Conservation (phyloP, 2,113 vertebrate species). For the Sula dactylatra region DNA sequence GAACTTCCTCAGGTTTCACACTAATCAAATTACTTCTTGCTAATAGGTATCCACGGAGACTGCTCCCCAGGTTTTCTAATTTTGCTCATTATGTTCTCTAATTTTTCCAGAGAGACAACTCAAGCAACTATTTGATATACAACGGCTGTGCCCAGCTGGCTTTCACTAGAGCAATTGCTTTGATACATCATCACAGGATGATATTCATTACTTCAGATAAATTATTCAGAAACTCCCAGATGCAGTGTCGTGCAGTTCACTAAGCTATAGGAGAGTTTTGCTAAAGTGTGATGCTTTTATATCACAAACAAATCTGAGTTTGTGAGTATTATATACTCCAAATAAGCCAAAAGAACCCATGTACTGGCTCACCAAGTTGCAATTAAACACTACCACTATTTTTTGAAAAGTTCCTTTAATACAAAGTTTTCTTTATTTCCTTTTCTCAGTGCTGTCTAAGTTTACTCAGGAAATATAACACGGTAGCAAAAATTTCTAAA, state of each 20-base stretch:
- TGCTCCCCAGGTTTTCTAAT: conserved; percentile 37
- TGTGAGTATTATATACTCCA: not conserved
- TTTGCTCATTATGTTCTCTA: conserved; percentile 63
- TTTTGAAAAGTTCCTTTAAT: not conserved
- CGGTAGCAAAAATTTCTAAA: not conserved
- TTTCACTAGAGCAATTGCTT: conserved; percentile 46
- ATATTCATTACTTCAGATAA: conserved; percentile 60
- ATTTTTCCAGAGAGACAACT: conserved; percentile 59
- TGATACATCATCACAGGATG: conserved; percentile 51
- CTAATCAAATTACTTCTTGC: conserved; percentile 18
- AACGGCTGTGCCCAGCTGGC: conserved; percentile 34
- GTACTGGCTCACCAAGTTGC: not conserved
- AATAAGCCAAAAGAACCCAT: not conserved
- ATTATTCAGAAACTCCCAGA: conserved; percentile 62
- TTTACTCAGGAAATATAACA: not conserved
- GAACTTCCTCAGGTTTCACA: conserved; percentile 6
- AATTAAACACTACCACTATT: not conserved
- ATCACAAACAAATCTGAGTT: not conserved
- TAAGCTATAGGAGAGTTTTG: not conserved
- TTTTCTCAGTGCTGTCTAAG: not conserved
- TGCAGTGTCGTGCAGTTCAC: conserved; percentile 21
- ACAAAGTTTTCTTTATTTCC: not conserved
- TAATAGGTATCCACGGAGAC: conserved; percentile 5
- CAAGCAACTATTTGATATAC: conserved; percentile 47
- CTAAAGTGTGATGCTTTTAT: not conserved